These are phyloP conservation scores for Glandiceps talaboti DNA, from an alignment of 53 echinoderm and acorn worm genomes.

Conservation along the genomic window DNA sequence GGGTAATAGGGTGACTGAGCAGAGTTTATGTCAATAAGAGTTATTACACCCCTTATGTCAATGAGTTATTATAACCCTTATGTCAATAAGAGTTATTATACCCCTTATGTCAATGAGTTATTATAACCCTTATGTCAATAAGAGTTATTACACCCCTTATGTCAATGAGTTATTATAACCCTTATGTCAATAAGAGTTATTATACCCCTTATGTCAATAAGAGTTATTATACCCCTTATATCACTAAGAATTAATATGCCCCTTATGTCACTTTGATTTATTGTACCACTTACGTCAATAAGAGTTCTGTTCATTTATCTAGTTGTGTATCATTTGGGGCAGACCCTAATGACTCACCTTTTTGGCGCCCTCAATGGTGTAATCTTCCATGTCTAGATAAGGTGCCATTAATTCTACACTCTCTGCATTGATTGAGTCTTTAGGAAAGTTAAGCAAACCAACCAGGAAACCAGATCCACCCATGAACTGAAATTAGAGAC, in stretches of 20 bases:
- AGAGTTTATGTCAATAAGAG: no score
- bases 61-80: no score
- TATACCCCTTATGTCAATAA: no score
- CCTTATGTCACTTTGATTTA: not conserved
- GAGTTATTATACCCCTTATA: no score
- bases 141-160: no score
- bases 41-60: no score
- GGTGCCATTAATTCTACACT: constrained; percentile 86
- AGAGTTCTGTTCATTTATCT: no score
- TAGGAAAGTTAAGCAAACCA: constrained; percentile 78
- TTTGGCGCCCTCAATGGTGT: constrained; percentile 84
- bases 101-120: no score
- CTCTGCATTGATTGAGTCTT: constrained; percentile 89
- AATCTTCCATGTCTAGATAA: constrained; percentile 84
- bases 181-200: no score
- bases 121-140: no score
- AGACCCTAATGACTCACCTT: constrained; percentile 51
- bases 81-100: no score
- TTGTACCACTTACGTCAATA: not conserved
- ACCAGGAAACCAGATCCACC: constrained; percentile 75
- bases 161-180: no score
- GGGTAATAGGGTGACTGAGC: not conserved
- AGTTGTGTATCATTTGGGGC: not conserved
- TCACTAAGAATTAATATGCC: not conserved
- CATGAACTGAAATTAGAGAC: constrained; percentile 60